Evolutionary conservation across 1,140 invertebrate species (phyloP).

Genomic region (Dreissena polymorpha): DNA sequence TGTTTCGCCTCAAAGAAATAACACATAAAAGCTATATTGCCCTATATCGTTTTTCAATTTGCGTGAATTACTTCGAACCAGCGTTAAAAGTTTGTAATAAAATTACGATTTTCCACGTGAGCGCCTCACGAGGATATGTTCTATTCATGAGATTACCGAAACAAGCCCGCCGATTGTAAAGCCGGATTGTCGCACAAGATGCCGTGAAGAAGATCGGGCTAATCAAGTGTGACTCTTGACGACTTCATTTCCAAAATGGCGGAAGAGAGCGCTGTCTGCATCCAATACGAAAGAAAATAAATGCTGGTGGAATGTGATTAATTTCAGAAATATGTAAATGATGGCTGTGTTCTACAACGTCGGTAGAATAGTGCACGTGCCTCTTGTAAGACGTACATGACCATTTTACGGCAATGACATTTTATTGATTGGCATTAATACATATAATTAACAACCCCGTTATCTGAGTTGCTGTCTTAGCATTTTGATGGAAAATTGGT

Average conservation of each 20-base stretch:
- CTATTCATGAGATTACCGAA: slow-evolving; percentile 21
- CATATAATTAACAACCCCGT: too few species aligned
- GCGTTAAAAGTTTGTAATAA: slow-evolving; percentile 38
- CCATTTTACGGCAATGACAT: too few species aligned
- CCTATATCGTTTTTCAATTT: slow-evolving; percentile 32
- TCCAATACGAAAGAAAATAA: background rate
- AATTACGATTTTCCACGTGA: slow-evolving; percentile 28
- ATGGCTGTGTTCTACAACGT: too few species aligned
- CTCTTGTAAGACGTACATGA: too few species aligned
- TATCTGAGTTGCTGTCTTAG: too few species aligned
- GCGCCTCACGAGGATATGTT: slow-evolving; percentile 4
- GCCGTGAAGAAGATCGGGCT: background rate
- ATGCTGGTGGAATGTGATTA: background rate
- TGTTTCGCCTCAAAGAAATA: background rate
- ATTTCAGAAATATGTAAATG: background rate
- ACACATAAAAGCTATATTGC: slow-evolving; percentile 32
- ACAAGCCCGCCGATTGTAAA: background rate
- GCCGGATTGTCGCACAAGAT: slow-evolving; percentile 3
- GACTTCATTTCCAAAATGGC: background rate
- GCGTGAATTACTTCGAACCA: slow-evolving; percentile 23
- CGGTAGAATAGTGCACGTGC: too few species aligned
- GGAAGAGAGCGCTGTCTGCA: background rate
- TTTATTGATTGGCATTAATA: too few species aligned
- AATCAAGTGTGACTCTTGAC: slow-evolving; percentile 22
- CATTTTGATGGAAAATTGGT: too few species aligned